Percentiles rank a stretch among this genome's conserved stretches.
These are phyloP conservation scores for Ischnus inquisitorius DNA, from an alignment of 2,888 invertebrate species.

Conservation along the genomic window DNA sequence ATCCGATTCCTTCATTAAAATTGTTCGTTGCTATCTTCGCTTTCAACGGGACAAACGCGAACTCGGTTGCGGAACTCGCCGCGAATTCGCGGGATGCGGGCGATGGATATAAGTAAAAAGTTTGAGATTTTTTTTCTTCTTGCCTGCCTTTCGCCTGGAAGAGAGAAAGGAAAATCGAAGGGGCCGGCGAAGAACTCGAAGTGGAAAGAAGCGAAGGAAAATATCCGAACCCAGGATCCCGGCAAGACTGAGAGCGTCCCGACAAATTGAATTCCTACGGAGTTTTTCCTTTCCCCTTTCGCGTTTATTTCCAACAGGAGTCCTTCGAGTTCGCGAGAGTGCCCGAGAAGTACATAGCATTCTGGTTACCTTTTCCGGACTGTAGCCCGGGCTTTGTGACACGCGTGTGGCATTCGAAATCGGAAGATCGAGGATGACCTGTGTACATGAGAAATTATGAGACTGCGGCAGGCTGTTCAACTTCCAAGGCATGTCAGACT, in stretches of 20 bases:
- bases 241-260: conserved; percentile 49
- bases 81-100: conserved; percentile 32
- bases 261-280: conserved; percentile 64
- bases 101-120: conserved; percentile 49
- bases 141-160: no score
- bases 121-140: background rate
- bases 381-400: background rate
- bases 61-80: background rate
- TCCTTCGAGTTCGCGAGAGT: background rate
- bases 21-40: conserved; percentile 5
- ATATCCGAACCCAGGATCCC: conserved; percentile 12
- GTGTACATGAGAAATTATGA: background rate
- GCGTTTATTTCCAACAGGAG: conserved; percentile 45
- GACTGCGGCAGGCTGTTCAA: background rate
- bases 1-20: background rate
- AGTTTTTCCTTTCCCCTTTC: conserved; percentile 50
- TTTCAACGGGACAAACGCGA: background rate
- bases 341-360: background rate
- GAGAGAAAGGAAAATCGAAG: no score
- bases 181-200: background rate
- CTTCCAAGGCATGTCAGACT: background rate
- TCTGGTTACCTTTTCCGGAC: conserved; percentile 7
- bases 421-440: conserved; percentile 16
- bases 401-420: conserved; percentile 42
- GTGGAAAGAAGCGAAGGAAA: conserved; percentile 7